phyloP scores from a whole-genome alignment of 2,888 invertebrate species.

The Chironomus tentans region DNA sequence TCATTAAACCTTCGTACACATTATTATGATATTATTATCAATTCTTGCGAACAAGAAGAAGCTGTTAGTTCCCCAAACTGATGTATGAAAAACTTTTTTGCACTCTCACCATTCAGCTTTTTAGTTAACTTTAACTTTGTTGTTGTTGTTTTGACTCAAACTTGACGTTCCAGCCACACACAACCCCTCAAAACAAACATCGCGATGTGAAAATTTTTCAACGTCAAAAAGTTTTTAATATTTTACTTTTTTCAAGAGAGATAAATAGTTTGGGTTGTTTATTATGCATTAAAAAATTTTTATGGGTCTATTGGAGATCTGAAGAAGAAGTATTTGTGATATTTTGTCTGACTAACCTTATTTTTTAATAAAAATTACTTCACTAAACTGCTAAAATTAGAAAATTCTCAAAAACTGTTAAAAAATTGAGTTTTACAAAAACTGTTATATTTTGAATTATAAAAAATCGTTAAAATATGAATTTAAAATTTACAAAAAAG shows the following conservation, averaged over 20 bases:
- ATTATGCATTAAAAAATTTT: conserved; percentile 7
- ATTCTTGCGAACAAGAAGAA: background rate
- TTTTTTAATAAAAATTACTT: too few species aligned
- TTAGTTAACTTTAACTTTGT: background rate
- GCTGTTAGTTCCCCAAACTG: background rate
- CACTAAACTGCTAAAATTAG: too few species aligned
- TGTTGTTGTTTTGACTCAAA: too few species aligned
- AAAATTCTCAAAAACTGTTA: too few species aligned
- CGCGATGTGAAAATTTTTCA: background rate
- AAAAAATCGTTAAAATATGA: too few species aligned
- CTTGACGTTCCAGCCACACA: background rate
- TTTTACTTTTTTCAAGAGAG: too few species aligned
- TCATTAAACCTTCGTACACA: background rate
- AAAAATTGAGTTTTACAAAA: too few species aligned
- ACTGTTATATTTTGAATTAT: too few species aligned
- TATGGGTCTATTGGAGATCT: background rate
- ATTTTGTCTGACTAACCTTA: too few species aligned
- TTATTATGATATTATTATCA: background rate
- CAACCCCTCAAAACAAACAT: background rate
- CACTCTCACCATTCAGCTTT: background rate
- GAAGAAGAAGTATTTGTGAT: background rate
- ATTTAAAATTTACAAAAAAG: too few species aligned
- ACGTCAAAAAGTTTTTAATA: background rate
- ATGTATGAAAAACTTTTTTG: background rate
- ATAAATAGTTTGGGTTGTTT: background rate